Conservation (phyloP, 2,113 vertebrate species). For the Corynorhinus townsendii region DNA sequence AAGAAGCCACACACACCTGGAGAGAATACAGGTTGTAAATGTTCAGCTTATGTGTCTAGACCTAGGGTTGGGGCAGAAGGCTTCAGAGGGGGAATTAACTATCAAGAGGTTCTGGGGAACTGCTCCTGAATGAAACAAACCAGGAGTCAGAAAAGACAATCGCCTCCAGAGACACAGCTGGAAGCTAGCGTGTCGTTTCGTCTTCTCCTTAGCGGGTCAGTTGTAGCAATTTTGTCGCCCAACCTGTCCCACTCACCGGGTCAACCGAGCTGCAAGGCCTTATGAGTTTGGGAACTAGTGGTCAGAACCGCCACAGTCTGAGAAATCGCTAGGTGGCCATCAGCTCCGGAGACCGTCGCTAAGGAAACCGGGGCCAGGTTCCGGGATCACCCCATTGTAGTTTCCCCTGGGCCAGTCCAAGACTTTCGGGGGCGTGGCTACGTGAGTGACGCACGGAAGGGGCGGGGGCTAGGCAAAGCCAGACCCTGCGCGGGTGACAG, state of each 20-base stretch:
- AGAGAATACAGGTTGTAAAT: neutral
- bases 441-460: neutral
- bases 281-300: neutral
- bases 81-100: neutral
- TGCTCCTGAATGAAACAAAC: neutral
- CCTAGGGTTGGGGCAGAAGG: neutral
- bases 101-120: neutral
- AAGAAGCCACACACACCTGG: neutral
- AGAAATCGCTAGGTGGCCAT: neutral
- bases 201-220: neutral
- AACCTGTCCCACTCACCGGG: conserved; percentile 29
- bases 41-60: neutral
- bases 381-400: accelerated
- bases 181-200: neutral
- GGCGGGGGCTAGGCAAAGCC: neutral
- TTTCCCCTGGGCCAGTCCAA: accelerated
- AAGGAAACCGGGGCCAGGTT: neutral
- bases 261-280: neutral
- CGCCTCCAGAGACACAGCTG: neutral
- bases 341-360: neutral
- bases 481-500: accelerated
- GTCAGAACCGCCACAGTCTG: neutral
- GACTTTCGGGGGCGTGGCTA: neutral
- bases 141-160: neutral
- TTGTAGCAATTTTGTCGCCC: neutral